Evolutionary conservation across 2,797 vertebrate genomes (phyloP), one percentile per base, ranked within the genome.

Genomic region (Acipenser transmontanus): DNA sequence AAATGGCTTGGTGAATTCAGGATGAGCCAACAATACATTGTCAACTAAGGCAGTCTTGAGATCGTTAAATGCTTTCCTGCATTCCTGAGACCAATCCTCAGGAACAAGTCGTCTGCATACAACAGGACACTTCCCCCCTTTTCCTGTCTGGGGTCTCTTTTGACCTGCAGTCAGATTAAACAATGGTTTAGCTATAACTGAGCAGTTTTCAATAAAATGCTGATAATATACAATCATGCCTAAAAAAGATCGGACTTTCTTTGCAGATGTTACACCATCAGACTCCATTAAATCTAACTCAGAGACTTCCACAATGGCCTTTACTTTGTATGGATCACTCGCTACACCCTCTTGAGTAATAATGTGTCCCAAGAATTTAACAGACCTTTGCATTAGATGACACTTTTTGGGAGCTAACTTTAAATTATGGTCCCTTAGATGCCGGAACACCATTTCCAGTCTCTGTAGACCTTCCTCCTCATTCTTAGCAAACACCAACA

Each of bases 201-300:
- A 75, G 49, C 62, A 70, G 0, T 59, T 63, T 4, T 72, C 59
- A 14, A 77, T 67, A 13, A 67, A 77, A 10, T 65, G 51, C 2
- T 76, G 68, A 52, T 77, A 72, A 7, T 61, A 76, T 0, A 61
- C 47, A 7, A 72, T 57, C 69, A 72, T 64, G 0, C 66, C 64
- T 8, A 69, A 64, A n/a, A 74, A 75, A 1, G 63, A 71, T 11
- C 65, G 62, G 3, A 69, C 66, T 8, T 66, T 70, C 8, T 64
- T 6, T 0, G 66, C 47, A 8, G 47, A 62, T 1, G 13, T 70
- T 47, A 59, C 6, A 1, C 54, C 20, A 12, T 49, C 54, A 7
- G 49, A 50, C 0, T 0, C 47, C 64, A 75, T 77, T 0, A 75
- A 49, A 20, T 76, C 70, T 0, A 2, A n/a, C 50, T 66, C 59